phyloP scores from a whole-genome alignment of 2,113 vertebrate genomes.

The Brienomyrus longianalis region DNA sequence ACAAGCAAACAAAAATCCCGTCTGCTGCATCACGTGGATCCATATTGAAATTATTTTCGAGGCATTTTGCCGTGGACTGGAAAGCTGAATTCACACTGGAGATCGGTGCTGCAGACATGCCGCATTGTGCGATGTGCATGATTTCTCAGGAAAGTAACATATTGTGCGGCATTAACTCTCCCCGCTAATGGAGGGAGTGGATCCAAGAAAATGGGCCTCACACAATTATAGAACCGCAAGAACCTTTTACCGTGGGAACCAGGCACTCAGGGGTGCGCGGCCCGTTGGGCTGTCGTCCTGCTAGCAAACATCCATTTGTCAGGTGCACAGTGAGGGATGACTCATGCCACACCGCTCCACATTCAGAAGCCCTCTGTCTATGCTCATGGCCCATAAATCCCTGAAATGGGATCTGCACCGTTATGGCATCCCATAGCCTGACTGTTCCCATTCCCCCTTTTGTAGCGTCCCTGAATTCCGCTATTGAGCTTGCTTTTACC shows the following conservation, averaged over 20 bases:
- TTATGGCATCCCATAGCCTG: not conserved
- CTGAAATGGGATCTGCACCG: not conserved
- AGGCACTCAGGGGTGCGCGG: not conserved
- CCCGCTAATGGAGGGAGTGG: not conserved
- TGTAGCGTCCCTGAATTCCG: not conserved
- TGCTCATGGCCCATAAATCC: not conserved
- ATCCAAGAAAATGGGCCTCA: conserved; percentile 4
- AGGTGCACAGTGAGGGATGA: not conserved
- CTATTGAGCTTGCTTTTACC: not conserved
- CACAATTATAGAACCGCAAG: conserved; percentile 14
- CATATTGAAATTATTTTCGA: not conserved
- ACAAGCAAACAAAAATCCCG: not conserved
- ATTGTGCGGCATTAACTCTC: not conserved
- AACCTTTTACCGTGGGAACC: conserved; percentile 10
- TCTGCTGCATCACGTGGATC: not conserved
- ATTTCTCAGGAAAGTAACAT: not conserved
- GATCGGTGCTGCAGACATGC: not conserved
- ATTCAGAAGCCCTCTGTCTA: not conserved
- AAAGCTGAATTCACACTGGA: not conserved
- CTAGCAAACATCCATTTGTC: conserved; percentile 4
- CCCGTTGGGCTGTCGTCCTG: too few species aligned
- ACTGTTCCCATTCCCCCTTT: not conserved
- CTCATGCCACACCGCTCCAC: not conserved
- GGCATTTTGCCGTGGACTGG: not conserved
- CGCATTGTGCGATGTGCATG: not conserved